Conservation (phyloP, 1,140 invertebrate species). For the Thaumatotibia leucotreta region DNA sequence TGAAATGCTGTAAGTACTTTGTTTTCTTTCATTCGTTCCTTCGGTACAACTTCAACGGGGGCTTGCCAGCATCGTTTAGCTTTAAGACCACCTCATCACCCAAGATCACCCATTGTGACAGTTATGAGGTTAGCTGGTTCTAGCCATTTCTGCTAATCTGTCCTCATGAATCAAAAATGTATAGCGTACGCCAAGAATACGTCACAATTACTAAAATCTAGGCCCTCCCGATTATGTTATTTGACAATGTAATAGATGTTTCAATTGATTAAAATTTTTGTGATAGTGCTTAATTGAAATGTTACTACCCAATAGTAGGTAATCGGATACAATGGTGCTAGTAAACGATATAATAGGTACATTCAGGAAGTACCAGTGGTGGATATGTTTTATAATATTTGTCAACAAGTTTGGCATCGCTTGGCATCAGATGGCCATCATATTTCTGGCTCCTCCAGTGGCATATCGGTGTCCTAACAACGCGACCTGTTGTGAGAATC, state of each 20-base stretch:
- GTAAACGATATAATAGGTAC: conserved; percentile 45
- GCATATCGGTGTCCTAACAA: conserved; percentile 25
- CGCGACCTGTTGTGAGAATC: conserved; percentile 58
- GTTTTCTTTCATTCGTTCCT: too few relatives aligned
- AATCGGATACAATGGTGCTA: conserved; percentile 23
- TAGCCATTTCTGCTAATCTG: too few relatives aligned
- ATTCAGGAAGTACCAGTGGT: conserved; percentile 17
- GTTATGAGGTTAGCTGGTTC: too few relatives aligned
- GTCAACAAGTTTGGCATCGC: not conserved
- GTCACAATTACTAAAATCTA: not conserved
- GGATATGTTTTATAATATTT: conserved; percentile 14
- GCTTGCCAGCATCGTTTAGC: too few relatives aligned
- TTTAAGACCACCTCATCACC: too few relatives aligned
- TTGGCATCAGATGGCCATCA: conserved; percentile 28
- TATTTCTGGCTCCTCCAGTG: conserved; percentile 46
- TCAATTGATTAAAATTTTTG: not conserved
- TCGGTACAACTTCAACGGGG: too few relatives aligned
- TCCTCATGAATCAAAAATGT: too few relatives aligned
- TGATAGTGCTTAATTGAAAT: not conserved
- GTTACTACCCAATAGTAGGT: not conserved
- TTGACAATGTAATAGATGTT: not conserved
- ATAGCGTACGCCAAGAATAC: not conserved
- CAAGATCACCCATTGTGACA: too few relatives aligned
- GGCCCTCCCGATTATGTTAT: not conserved
- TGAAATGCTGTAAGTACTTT: too few relatives aligned